phyloP scores from a whole-genome alignment of 2,113 vertebrate species.

The Donacobius atricapilla region DNA sequence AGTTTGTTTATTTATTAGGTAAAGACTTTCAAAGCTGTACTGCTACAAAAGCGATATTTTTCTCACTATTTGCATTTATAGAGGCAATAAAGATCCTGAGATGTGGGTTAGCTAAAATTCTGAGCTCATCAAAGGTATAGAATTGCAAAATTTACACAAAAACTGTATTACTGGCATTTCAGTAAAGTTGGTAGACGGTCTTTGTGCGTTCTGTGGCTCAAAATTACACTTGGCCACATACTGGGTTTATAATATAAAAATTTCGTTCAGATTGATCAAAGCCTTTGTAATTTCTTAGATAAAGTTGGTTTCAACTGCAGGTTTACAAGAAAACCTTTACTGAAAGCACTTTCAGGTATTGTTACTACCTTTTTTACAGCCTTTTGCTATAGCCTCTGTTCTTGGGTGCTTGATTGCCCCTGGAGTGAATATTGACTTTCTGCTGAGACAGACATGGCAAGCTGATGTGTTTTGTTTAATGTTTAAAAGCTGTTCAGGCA shows the following conservation, averaged over 20 bases:
- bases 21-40: not conserved
- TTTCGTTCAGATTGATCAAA: not conserved
- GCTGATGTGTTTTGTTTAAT: conserved; percentile 16
- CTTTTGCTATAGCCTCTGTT: not conserved
- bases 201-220: rapidly evolving
- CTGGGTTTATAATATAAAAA: not conserved
- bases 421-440: conserved; percentile 24
- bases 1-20: not conserved
- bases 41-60: not conserved
- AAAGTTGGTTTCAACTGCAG: not conserved
- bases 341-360: not conserved
- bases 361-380: not conserved
- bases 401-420: conserved; percentile 17
- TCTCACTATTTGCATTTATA: not conserved
- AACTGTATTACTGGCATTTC: not conserved
- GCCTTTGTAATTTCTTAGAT: not conserved
- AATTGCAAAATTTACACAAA: not conserved
- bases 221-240: not conserved
- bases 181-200: not conserved
- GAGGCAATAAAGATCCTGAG: not conserved
- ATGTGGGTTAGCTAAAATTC: not conserved
- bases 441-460: not conserved
- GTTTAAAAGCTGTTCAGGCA: not conserved
- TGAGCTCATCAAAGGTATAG: too few species aligned
- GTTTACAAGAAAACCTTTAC: not conserved